Percentiles rank a stretch among this genome's conserved stretches.
Evolutionary conservation across 1,140 invertebrate genomes (phyloP).

Genomic region (Diorhabda elongata): DNA sequence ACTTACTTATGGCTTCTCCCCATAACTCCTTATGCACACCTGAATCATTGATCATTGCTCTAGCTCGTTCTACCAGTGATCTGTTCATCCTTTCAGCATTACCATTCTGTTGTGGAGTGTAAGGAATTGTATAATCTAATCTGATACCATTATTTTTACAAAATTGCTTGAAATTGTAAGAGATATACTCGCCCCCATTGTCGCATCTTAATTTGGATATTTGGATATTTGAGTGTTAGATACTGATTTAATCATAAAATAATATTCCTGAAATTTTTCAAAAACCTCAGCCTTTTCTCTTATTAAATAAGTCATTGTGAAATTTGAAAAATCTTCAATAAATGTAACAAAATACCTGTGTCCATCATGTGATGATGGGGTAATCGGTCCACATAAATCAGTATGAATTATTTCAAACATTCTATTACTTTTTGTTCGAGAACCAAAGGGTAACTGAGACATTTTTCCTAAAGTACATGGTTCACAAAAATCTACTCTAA

Average conservation of each 20-base stretch:
- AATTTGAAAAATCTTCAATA: slow-evolving; percentile 23
- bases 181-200: slow-evolving; percentile 36
- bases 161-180: slow-evolving; percentile 31
- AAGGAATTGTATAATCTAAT: slow-evolving; percentile 35
- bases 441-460: slow-evolving; percentile 31
- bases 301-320: slow-evolving; percentile 21
- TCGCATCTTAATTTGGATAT: slow-evolving; percentile 25
- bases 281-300: slow-evolving; percentile 20
- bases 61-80: slow-evolving; percentile 47
- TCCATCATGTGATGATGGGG: slow-evolving; percentile 33
- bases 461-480: slow-evolving; percentile 33
- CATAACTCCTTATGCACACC: slow-evolving; percentile 27
- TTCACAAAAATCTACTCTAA: slow-evolving; percentile 27
- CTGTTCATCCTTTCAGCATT: slow-evolving; percentile 37
- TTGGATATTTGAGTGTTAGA: slow-evolving; percentile 25
- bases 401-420: slow-evolving; percentile 1
- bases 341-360: slow-evolving; percentile 45
- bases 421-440: slow-evolving; percentile 28
- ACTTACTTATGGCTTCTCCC: slow-evolving; percentile 35
- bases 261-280: slow-evolving; percentile 21
- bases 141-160: slow-evolving; percentile 30
- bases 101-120: slow-evolving; percentile 49
- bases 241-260: slow-evolving; percentile 10
- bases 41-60: slow-evolving; percentile 41
- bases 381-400: slow-evolving; percentile 22